phyloP scores from a whole-genome alignment of 2,888 invertebrate genomes.

The Argynnis bischoffii region DNA sequence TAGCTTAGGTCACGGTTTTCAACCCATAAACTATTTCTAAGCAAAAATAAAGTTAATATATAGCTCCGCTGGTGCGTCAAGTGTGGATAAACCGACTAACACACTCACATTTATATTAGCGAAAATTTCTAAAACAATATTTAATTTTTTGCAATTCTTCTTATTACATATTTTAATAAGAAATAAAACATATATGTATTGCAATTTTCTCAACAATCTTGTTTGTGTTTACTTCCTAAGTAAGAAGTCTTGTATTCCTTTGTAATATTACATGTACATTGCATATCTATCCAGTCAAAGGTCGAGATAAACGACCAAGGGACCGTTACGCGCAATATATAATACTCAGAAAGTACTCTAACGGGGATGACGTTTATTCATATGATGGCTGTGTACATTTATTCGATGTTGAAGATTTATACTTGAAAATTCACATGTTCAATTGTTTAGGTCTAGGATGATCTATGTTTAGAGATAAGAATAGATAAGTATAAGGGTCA shows the following conservation, averaged over 20 bases:
- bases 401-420: constrained; percentile 3
- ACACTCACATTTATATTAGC: too few relatives aligned
- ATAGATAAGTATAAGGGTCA: too few relatives aligned
- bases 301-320: constrained; percentile 39
- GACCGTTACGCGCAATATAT: constrained; percentile 38
- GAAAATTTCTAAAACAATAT: too few relatives aligned
- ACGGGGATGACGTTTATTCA: constrained; percentile 20
- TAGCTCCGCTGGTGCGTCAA: too few relatives aligned
- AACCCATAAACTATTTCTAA: too few relatives aligned
- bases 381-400: background rate
- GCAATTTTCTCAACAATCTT: background rate
- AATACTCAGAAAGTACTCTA: constrained; percentile 32
- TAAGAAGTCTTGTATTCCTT: constrained; percentile 12
- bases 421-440: background rate
- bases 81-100: too few relatives aligned
- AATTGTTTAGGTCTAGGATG: background rate
- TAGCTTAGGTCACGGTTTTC: too few relatives aligned
- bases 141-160: too few relatives aligned
- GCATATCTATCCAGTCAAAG: constrained; percentile 40
- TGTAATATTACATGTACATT: background rate
- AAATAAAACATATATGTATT: too few relatives aligned
- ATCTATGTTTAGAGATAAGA: background rate
- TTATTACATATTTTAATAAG: too few relatives aligned
- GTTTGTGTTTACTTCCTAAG: background rate
- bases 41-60: too few relatives aligned